Evolutionary conservation across 2,113 vertebrate genomes (phyloP).

Genomic region (Archocentrus centrarchus): DNA sequence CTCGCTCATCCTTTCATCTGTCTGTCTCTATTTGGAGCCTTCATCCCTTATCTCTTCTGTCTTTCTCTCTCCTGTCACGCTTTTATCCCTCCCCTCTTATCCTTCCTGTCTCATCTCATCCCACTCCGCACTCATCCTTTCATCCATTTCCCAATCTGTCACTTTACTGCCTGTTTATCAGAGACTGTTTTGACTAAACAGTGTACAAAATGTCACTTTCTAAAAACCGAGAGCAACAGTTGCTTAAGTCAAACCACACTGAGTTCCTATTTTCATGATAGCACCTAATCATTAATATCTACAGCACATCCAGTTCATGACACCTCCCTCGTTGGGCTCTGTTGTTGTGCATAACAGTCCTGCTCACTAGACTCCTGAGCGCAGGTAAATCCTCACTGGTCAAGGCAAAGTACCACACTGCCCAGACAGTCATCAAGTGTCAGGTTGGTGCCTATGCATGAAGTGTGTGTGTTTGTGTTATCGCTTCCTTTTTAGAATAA

Average conservation of each 20-base stretch:
- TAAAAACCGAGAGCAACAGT: slow-evolving; percentile 14
- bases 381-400: background rate
- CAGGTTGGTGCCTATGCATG: background rate
- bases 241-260: background rate
- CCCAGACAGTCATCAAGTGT: background rate
- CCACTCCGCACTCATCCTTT: slow-evolving; percentile 46
- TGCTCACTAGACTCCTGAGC: background rate
- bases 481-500: background rate
- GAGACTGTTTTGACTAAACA: slow-evolving; percentile 42
- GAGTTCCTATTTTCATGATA: background rate
- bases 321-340: background rate
- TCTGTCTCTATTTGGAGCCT: slow-evolving; percentile 43
- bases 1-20: slow-evolving; percentile 60
- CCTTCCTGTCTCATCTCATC: slow-evolving; percentile 57
- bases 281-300: background rate
- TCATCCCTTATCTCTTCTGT: slow-evolving; percentile 59
- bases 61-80: slow-evolving; percentile 53
- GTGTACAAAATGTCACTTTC: slow-evolving; percentile 42
- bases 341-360: background rate
- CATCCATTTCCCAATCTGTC: slow-evolving; percentile 47
- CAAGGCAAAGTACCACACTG: background rate
- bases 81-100: slow-evolving; percentile 66
- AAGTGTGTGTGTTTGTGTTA: background rate
- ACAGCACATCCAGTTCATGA: fast-evolving
- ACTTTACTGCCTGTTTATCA: slow-evolving; percentile 53